Conservation (phyloP, 2,888 invertebrate genomes). For the Dioctria linearis region DNA sequence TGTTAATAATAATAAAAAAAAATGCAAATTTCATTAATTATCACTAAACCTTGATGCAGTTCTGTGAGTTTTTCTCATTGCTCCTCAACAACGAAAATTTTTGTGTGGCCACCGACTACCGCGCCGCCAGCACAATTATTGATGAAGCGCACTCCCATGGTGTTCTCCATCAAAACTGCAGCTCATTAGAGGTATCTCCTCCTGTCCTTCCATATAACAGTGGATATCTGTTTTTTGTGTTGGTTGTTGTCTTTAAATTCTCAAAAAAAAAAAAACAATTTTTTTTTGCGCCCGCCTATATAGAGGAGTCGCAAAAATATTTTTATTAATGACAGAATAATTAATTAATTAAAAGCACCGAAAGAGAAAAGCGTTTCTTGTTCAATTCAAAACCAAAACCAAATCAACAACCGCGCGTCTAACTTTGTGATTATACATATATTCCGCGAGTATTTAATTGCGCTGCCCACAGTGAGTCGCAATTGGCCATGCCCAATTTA, state of each 20-base stretch:
- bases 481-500: conserved; percentile 30
- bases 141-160: conserved; percentile 12
- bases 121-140: too few relatives aligned
- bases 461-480: conserved; percentile 16
- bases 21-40: conserved; percentile 21
- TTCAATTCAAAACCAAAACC: too few relatives aligned
- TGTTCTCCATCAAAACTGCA: conserved; percentile 13
- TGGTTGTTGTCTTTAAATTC: background rate
- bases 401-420: background rate
- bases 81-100: background rate
- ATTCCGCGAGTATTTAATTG: background rate
- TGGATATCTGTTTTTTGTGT: background rate
- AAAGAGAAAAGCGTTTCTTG: background rate
- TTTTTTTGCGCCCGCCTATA: background rate
- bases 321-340: conserved; percentile 47
- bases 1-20: background rate
- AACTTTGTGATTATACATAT: background rate
- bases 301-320: conserved; percentile 30
- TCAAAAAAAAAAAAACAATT: background rate
- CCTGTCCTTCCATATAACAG: background rate
- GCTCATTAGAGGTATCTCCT: conserved; percentile 4
- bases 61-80: background rate
- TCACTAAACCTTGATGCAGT: conserved; percentile 23
- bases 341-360: conserved; percentile 38
- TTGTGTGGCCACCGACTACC: conserved; percentile 7